A percentile compares a stretch with the other conserved stretches of the same genome.
These are phyloP conservation scores for Apus apus DNA, from an alignment of 2,113 vertebrate species.

Conservation along the genomic window DNA sequence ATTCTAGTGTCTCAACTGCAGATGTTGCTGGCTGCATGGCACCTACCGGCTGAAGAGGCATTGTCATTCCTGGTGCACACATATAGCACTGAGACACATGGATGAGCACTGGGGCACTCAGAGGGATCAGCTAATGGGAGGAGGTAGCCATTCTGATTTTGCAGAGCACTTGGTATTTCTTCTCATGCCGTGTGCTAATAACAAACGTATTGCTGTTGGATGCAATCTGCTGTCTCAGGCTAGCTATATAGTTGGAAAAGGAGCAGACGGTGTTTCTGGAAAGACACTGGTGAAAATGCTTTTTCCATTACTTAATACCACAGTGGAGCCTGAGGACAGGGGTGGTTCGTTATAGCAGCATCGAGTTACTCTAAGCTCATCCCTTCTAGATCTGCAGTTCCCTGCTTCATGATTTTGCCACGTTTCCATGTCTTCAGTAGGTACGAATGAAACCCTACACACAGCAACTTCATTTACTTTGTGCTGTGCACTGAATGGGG, in stretches of 20 bases:
- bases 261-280: background rate
- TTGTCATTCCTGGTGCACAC: accelerated
- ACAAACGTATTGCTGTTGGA: background rate
- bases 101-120: background rate
- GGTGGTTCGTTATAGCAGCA: background rate
- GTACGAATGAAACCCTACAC: background rate
- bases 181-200: background rate
- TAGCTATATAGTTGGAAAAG: background rate
- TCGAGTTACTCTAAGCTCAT: background rate
- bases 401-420: background rate
- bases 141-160: background rate
- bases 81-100: accelerated
- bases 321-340: background rate
- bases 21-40: background rate
- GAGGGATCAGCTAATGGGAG: background rate
- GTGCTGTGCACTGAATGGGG: background rate
- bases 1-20: background rate
- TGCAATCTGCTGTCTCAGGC: background rate
- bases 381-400: background rate
- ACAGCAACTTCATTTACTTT: background rate
- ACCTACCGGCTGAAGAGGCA: background rate
- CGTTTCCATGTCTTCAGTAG: background rate
- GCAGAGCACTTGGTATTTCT: background rate
- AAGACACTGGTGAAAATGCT: background rate
- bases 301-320: background rate